Percentiles rank a stretch among this genome's conserved stretches.
Evolutionary conservation across 2,888 invertebrate species (phyloP).

Genomic region (Sialis fuliginosa): DNA sequence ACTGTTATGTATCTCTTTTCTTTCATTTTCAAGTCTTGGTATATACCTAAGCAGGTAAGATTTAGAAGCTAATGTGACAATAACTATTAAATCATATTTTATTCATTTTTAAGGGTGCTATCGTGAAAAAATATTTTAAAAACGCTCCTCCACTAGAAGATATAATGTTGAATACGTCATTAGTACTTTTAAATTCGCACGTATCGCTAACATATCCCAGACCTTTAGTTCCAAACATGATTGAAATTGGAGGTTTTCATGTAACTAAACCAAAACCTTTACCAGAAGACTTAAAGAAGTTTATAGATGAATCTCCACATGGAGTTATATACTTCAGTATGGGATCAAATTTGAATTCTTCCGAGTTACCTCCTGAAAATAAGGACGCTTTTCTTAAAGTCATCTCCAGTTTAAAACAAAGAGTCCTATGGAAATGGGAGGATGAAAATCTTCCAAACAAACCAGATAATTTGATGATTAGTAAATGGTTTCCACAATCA

Average conservation of each 20-base stretch:
- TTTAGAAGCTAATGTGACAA: conserved; percentile 6
- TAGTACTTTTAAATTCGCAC: conserved; percentile 17
- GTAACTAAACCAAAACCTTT: conserved; percentile 9
- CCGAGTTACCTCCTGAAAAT: conserved; percentile 14
- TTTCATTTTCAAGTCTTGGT: not conserved
- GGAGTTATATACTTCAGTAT: conserved; percentile 22
- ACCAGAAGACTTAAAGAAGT: conserved; percentile 14
- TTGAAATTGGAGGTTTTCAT: conserved; percentile 18
- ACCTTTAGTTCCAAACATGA: conserved; percentile 31
- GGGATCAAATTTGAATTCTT: conserved; percentile 19
- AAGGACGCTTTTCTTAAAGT: conserved; percentile 7
- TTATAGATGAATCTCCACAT: conserved; percentile 15
- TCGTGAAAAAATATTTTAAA: conserved; percentile 14
- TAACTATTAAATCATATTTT: conserved; percentile 7
- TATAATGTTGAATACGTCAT: conserved; percentile 11
- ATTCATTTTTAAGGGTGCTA: conserved; percentile 7
- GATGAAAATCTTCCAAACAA: not conserved
- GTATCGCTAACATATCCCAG: conserved; percentile 24
- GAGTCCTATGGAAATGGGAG: conserved; percentile 3
- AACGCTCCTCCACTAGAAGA: conserved; percentile 10
- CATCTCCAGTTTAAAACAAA: not conserved
- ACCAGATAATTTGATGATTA: conserved; percentile 1
- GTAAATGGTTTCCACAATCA: conserved; percentile 2
- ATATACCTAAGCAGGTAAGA: not conserved
- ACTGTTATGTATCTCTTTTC: not conserved